Evolutionary conservation across 2,797 vertebrate species (phyloP).

Genomic region (Chaunax sp.): DNA sequence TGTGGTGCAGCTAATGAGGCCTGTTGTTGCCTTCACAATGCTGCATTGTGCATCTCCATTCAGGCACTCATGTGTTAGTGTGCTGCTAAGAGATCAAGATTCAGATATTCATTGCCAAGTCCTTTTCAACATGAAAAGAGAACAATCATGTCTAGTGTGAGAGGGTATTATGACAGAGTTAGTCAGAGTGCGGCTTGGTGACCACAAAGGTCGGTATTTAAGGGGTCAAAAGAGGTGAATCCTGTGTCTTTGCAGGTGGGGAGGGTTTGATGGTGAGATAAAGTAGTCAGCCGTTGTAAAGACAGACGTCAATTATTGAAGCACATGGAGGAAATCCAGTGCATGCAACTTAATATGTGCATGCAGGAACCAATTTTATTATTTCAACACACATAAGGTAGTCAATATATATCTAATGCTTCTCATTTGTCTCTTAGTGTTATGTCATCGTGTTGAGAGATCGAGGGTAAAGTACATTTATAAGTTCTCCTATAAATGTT

Average conservation of each 20-base stretch:
- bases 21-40: slow-evolving; percentile 65
- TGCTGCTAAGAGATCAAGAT: slow-evolving; percentile 64
- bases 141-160: slow-evolving; percentile 52
- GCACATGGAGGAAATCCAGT: background rate
- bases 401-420: background rate
- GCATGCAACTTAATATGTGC: slow-evolving; percentile 1
- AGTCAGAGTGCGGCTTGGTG: slow-evolving; percentile 20
- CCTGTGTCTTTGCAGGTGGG: slow-evolving; percentile 3
- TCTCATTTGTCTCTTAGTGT: too few relatives aligned
- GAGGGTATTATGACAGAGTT: slow-evolving; percentile 25
- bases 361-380: background rate
- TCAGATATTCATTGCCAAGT: slow-evolving; percentile 56
- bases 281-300: background rate
- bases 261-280: background rate
- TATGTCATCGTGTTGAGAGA: too few relatives aligned
- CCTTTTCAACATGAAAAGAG: slow-evolving; percentile 44
- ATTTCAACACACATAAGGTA: background rate
- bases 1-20: slow-evolving; percentile 71
- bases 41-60: slow-evolving; percentile 57
- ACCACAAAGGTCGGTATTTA: slow-evolving; percentile 15
- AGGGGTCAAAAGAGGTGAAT: slow-evolving; percentile 43
- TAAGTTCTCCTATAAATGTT: too few relatives aligned
- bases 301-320: background rate
- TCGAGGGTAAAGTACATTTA: too few relatives aligned
- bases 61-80: slow-evolving; percentile 44